Percentiles rank a stretch among this genome's conserved stretches.
Evolutionary conservation across 2,888 invertebrate genomes (phyloP).

Genomic region (Heteromyza rotundicornis): DNA sequence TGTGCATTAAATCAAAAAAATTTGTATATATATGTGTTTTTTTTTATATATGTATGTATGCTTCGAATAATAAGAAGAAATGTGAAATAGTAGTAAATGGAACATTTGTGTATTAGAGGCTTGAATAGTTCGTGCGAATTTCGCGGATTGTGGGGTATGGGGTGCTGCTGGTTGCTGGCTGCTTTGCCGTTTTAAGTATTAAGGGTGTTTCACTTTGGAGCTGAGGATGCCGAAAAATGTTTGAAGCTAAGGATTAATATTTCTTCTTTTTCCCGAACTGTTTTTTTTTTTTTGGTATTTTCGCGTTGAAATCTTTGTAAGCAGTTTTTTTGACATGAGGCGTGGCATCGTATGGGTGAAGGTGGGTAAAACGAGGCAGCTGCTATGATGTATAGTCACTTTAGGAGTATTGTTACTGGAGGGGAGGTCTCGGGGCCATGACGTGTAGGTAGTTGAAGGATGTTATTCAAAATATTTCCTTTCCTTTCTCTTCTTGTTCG

Average conservation of each 20-base stretch:
- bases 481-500: no score
- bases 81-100: slow-evolving; percentile 39
- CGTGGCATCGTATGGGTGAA: slow-evolving; percentile 16
- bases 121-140: slow-evolving; percentile 23
- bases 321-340: slow-evolving; percentile 42
- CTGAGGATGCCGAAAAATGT: slow-evolving; percentile 23
- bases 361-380: background rate
- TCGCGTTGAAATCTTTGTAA: slow-evolving; percentile 46
- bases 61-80: slow-evolving; percentile 25
- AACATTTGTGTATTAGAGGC: slow-evolving; percentile 39
- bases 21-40: background rate
- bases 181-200: background rate
- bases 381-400: slow-evolving; percentile 14
- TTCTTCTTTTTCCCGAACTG: slow-evolving; percentile 43
- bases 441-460: slow-evolving; percentile 46
- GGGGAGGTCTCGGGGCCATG: background rate
- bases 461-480: background rate
- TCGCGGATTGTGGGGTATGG: background rate
- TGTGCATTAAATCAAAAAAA: slow-evolving; percentile 24
- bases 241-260: slow-evolving; percentile 54
- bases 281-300: slow-evolving; percentile 11
- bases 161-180: background rate
- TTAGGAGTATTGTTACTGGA: background rate
- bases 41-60: background rate
- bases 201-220: background rate